Base-by-base conservation (phyloP, 2,888 invertebrate genomes). In the Salpingus planirostris region DNA sequence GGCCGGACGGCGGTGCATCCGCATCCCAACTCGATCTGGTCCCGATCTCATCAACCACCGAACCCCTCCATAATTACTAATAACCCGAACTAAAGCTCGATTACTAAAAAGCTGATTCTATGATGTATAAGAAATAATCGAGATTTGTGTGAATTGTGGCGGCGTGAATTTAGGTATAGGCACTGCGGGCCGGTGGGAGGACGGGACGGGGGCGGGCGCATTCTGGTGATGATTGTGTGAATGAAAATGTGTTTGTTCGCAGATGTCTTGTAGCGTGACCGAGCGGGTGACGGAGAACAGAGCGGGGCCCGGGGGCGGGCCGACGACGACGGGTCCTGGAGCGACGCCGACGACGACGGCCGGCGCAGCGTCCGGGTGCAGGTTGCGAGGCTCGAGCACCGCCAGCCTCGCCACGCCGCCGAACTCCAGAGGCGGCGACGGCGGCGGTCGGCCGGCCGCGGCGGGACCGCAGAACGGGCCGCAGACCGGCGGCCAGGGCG, bases 191-290 rank as follows among this genome's bases (percentile, higher is more conserved):
- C n/a, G n/a, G n/a, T n/a, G n/a, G n/a, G n/a, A n/a, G n/a, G n/a
- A n/a, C n/a, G n/a, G n/a, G n/a, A n/a, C n/a, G n/a, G n/a, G n/a
- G n/a, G n/a, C n/a, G n/a, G n/a, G n/a, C n/a, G n/a, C n/a, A n/a
- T n/a, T n/a, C n/a, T n/a, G n/a, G n/a, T n/a, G n/a, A n/a, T n/a
- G n/a, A n/a, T n/a, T n/a, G n/a, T n/a, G n/a, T n/a, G n/a, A n/a
- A n/a, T n/a, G n/a, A n/a, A n/a, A n/a, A n/a, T n/a, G 15, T n/a
- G 23, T 46, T 37, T 37, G 29, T 27, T 54, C 50, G 38, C 65
- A 70, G 67, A 72, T 73, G 73, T 71, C 73, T 65, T 73, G 73
- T 60, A 69, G 71, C 57, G 68, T 71, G 53, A 70, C 71, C 55
- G 72, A 64, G 56, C 55, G 61, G 52, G 60, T 61, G 51, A 55